Conservation (phyloP, 2,888 invertebrate species). For the Oxytorus armatus region DNA sequence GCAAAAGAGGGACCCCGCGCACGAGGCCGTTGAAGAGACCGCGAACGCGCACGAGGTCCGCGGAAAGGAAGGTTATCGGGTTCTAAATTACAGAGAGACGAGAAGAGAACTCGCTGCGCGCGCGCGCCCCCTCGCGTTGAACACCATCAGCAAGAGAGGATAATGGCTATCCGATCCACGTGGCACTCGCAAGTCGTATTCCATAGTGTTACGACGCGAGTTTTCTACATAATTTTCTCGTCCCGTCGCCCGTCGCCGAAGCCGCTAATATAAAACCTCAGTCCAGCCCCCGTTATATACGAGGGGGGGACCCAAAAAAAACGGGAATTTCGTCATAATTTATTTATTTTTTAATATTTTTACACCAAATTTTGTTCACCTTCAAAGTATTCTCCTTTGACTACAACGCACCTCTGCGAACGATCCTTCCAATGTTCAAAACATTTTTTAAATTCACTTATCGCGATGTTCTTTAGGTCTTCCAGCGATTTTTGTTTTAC, state of each 20-base stretch:
- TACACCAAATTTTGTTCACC: no score
- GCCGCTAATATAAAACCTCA: conserved; percentile 42
- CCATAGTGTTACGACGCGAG: conserved; percentile 63
- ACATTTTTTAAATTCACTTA: no score
- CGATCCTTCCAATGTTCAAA: no score
- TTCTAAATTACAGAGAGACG: conserved; percentile 71
- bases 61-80: conserved; percentile 72
- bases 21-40: conserved; percentile 65
- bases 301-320: no score
- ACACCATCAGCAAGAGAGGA: conserved; percentile 59
- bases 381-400: no score
- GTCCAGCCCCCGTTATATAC: conserved; percentile 48
- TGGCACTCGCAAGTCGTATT: conserved; percentile 58
- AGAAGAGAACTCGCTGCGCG: conserved; percentile 58
- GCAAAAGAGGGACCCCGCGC: conserved; percentile 58
- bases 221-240: conserved; percentile 71
- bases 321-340: no score
- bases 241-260: conserved; percentile 60
- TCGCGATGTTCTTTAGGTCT: no score
- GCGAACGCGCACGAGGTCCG: conserved; percentile 63
- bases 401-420: no score
- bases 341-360: no score
- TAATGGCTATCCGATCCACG: conserved; percentile 67
- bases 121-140: conserved; percentile 43
- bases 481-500: no score